A percentile compares a stretch with the other conserved stretches of the same genome.
Conservation (phyloP, 1,140 invertebrate genomes). For the Akabosia matsudoensis region DNA sequence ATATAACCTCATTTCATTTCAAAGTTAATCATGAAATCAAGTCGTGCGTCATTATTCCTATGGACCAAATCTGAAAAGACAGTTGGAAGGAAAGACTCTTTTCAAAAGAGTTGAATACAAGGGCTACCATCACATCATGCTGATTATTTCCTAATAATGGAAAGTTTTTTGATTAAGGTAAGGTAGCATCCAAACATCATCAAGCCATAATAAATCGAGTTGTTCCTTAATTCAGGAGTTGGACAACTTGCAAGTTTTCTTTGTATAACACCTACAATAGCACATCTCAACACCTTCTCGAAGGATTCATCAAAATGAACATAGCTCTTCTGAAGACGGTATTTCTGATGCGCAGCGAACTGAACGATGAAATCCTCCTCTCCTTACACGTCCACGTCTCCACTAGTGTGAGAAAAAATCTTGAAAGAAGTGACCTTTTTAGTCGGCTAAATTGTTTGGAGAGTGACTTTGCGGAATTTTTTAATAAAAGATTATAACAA, state of each 20-base stretch:
- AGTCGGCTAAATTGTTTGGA: conserved; percentile 39
- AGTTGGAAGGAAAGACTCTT: neutral
- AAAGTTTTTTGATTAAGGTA: neutral
- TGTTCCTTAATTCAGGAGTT: too few species aligned
- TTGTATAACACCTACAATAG: too few species aligned
- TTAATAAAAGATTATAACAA: conserved; percentile 36
- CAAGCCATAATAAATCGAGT: neutral
- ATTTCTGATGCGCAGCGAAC: too few species aligned
- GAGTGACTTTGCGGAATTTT: conserved; percentile 41
- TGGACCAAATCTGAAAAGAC: neutral
- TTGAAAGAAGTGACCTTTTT: conserved; percentile 38
- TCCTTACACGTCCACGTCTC: too few species aligned
- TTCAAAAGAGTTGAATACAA: neutral
- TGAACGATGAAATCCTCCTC: too few species aligned
- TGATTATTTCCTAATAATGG: neutral
- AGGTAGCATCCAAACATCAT: neutral
- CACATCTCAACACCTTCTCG: too few species aligned
- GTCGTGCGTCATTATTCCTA: neutral
- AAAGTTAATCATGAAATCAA: neutral
- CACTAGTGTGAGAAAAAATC: conserved; percentile 15
- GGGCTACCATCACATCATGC: neutral
- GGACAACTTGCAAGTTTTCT: too few species aligned
- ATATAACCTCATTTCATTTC: neutral
- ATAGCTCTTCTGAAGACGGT: too few species aligned
- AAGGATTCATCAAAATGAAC: too few species aligned